These are phyloP conservation scores for Pithys albifrons DNA, from an alignment of 2,113 vertebrate genomes.

Conservation along the genomic window DNA sequence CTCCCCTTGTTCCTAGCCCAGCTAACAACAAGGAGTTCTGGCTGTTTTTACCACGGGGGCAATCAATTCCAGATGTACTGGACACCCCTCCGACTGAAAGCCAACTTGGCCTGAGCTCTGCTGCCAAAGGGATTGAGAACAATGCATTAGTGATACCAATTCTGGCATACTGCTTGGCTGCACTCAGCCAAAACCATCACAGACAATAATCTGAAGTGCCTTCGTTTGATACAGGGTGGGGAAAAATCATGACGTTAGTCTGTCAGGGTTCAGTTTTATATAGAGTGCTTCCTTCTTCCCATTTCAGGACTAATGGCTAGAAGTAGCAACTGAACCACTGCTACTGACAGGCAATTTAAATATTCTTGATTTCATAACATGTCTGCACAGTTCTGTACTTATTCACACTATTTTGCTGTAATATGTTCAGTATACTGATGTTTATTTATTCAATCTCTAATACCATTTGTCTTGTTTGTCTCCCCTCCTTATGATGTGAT, in stretches of 20 bases:
- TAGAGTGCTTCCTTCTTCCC: not conserved
- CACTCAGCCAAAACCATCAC: not conserved
- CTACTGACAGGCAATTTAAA: not conserved
- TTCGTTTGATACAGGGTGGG: not conserved
- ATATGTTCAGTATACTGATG: not conserved
- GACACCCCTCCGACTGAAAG: not conserved
- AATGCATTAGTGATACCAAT: not conserved
- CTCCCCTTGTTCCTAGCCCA: not conserved
- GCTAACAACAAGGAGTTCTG: not conserved
- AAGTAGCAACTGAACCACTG: not conserved
- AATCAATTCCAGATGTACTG: not conserved
- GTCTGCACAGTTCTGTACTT: not conserved
- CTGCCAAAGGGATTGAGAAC: not conserved
- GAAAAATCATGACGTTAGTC: not conserved
- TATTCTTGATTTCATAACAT: not conserved
- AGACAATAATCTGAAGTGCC: not conserved
- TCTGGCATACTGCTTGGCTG: not conserved
- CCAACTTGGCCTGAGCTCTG: not conserved
- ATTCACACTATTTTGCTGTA: not conserved
- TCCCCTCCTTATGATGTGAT: conserved; percentile 41
- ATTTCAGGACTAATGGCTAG: not conserved
- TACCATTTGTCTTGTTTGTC: conserved; percentile 37
- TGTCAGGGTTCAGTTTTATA: not conserved
- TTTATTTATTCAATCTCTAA: conserved; percentile 55
- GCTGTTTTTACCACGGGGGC: not conserved